Evolutionary conservation across 2,113 vertebrate species (phyloP).

Genomic region (Archocentrus centrarchus): DNA sequence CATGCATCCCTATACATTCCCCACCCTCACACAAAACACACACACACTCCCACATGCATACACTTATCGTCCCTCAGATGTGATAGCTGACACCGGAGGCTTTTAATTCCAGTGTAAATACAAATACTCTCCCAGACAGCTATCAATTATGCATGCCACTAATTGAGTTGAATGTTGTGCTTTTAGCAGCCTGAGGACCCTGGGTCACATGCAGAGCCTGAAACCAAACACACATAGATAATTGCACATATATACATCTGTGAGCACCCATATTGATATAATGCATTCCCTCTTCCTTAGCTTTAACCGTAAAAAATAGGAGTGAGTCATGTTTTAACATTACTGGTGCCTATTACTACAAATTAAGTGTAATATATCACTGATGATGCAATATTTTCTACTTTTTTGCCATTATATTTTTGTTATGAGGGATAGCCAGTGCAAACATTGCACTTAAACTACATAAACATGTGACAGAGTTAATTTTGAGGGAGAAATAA

Average conservation of each 20-base stretch:
- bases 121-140: conserved; percentile 83
- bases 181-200: conserved; percentile 74
- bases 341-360: not conserved
- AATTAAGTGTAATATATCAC: not conserved
- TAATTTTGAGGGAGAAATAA: not conserved
- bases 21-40: conserved; percentile 2
- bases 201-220: conserved; percentile 63
- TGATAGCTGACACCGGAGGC: conserved; percentile 84
- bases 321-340: not conserved
- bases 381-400: not conserved
- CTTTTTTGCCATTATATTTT: not conserved
- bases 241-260: not conserved
- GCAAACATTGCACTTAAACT: not conserved
- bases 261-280: not conserved
- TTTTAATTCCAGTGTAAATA: conserved; percentile 88
- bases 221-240: conserved; percentile 57
- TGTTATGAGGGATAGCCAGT: not conserved
- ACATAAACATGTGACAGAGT: not conserved
- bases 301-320: not conserved
- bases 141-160: conserved; percentile 84
- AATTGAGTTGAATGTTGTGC: conserved; percentile 83
- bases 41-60: conserved; percentile 36
- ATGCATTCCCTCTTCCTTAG: not conserved
- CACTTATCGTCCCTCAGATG: conserved; percentile 55
- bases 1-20: conserved; percentile 31